Evolutionary conservation across 2,113 vertebrate species (phyloP), one percentile per base, ranked within the genome.

Genomic region (Australoheros scitulus): DNA sequence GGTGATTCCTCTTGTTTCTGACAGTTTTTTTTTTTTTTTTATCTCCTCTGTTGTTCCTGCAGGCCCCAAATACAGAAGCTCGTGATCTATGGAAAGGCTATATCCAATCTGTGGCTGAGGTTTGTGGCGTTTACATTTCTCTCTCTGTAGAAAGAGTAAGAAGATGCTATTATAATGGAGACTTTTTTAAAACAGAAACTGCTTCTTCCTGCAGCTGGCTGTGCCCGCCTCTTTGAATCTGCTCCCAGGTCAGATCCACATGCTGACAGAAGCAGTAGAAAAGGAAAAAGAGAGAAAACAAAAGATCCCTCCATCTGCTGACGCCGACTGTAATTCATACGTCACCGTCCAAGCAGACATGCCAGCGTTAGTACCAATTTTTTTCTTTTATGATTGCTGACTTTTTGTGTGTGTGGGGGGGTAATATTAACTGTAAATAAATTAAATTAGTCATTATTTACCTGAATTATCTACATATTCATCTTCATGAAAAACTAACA

Each of bases 51-150:
- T 24, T 18, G 11, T 59, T 18, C 74, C 52, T 65, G 1, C 74
- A 98, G 97, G 93, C 75, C 0, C 94, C 96, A 1, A 97, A 84
- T 41, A 32, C 94, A 80, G 97, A 98, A 63, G 82, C 90, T 0
- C 95, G 95, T 0, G 97, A 98, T 84, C 90, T 97, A 64, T 97
- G 97, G 97, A 96, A 97, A 74, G 97, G 96, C 1, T 97, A 89
- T 64, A 96, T 97, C 86, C 55, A 94, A 41, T 95, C 96, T 0
- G 93, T 97, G 78, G 77, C 94, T 3, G 81, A 97, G 95, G 97
- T 97, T 7, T 36, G 92, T 60, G 60, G 9, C 2, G n/a, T 6
- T n/a, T 2, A 76, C n/a, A 34, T 76, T 60, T 18, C n/a, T 41
- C 20, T 63, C 22, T 43, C 76, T 9, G 29, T 20, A n/a, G 2